Base-by-base conservation (phyloP, 1,140 invertebrate species). In the Drosophila carrolli region DNA sequence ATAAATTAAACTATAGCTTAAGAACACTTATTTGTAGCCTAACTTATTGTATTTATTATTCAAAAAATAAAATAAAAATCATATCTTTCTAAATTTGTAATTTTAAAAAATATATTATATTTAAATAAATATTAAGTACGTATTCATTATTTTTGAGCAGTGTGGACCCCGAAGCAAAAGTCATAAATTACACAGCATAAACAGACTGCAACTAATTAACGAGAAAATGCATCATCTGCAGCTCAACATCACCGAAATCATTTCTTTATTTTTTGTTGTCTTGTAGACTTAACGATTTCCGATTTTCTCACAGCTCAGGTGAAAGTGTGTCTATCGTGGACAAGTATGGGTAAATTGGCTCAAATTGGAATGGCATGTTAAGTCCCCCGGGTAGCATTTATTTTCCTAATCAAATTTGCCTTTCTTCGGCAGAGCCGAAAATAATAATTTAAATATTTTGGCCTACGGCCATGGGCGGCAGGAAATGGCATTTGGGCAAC, bases 181-280 rank as follows among this genome's bases (percentile, higher is more conserved):
- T 60, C 84, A 84, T 80, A 88, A 88, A 88, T 86, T 83, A 86
- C 70, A 43, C 65, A 72, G 68, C 67, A 77, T 81, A 83, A 86
- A 83, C 84, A 80, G 84, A 89, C 84, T 84, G 84, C 77, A 81
- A 81, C 84, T 88, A 88, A 88, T 88, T 88, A 88, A 88, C 76
- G 80, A 78, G 84, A 83, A 89, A 89, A 80, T 67, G 57, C 68
- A 63, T 63, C 65, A 86, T 68, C 77, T 75, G 61, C 41, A 72
- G 66, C 61, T 46, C 58, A 53, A 56, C 55, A 70, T 58, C 38
- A 8, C 57, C 57, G 9, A 61, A 44, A 67, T 67, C 10, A 27
- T 71, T 43, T 32, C 9, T 35, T 73, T 32, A 10, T 19, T 43
- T 29, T 32, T 40, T 32, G 3, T 44, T 44, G 2, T n/a, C 13